These are phyloP conservation scores for Colostygia pectinataria DNA, from an alignment of 2,888 invertebrate species.

Conservation along the genomic window DNA sequence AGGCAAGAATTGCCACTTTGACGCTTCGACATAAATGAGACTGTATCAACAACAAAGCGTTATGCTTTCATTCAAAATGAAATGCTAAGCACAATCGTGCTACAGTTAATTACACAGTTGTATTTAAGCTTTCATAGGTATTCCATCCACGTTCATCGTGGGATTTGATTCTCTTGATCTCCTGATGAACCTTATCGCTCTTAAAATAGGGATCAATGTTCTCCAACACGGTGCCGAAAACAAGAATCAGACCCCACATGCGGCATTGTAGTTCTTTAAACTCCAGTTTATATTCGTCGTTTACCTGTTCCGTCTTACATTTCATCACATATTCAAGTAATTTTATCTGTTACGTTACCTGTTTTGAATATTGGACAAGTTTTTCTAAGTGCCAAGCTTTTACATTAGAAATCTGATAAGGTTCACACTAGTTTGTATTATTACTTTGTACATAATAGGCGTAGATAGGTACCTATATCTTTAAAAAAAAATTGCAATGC, in stretches of 20 bases:
- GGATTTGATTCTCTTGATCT: background rate
- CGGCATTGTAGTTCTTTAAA: constrained; percentile 17
- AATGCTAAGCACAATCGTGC: constrained; percentile 23
- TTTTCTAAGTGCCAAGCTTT: constrained; percentile 1
- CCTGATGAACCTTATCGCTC: background rate
- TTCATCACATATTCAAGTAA: constrained; percentile 23
- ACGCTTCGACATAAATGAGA: background rate
- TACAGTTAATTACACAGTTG: constrained; percentile 32
- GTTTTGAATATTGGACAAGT: constrained; percentile 20
- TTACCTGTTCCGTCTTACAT: constrained; percentile 19
- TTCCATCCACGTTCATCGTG: constrained; percentile 19
- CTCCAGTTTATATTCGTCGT: constrained; percentile 28
- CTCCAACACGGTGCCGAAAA: background rate
- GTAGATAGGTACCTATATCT: background rate
- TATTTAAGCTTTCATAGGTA: constrained; percentile 19
- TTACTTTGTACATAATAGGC: no score
- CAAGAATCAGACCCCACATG: constrained; percentile 27
- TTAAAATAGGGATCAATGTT: constrained; percentile 11
- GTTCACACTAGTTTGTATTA: background rate
- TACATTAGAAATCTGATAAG: constrained; percentile 3
- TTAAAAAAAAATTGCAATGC: no score
- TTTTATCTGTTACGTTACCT: constrained; percentile 23
- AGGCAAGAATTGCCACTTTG: no score
- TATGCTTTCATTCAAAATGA: constrained; percentile 8
- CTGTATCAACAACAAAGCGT: constrained; percentile 1